These are phyloP conservation scores for Myodes glareolus DNA, from an alignment of 2,113 vertebrate species.

Conservation along the genomic window DNA sequence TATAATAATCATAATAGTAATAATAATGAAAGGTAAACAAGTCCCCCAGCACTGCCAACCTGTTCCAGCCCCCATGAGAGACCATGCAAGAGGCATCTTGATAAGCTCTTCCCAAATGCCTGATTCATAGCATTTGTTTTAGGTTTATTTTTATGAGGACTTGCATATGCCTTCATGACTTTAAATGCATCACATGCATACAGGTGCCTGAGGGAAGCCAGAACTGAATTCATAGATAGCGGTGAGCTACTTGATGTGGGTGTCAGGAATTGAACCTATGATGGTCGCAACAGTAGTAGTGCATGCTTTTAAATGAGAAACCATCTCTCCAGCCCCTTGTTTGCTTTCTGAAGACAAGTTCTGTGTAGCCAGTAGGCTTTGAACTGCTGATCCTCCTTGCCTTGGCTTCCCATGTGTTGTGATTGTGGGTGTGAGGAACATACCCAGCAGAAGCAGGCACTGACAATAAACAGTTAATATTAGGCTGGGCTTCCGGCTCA, in stretches of 20 bases:
- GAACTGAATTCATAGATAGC: not conserved
- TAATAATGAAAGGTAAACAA: not conserved
- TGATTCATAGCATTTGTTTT: not conserved
- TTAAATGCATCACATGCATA: not conserved
- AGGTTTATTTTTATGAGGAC: not conserved
- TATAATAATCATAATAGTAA: no score
- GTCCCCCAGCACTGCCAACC: no score
- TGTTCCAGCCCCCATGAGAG: not conserved
- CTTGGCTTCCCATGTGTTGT: not conserved
- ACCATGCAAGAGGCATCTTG: not conserved
- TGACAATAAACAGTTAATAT: not conserved
- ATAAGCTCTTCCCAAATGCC: not conserved
- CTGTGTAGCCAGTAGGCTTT: not conserved
- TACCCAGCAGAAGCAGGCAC: not conserved
- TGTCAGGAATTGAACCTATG: not conserved
- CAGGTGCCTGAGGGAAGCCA: not conserved
- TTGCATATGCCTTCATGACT: not conserved
- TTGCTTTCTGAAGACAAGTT: not conserved
- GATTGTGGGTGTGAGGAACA: not conserved
- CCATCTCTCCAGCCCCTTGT: not conserved
- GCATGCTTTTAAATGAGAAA: not conserved
- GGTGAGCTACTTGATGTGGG: not conserved
- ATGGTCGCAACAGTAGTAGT: not conserved
- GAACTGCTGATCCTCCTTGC: not conserved
- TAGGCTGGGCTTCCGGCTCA: not conserved